Conservation (phyloP, 2,113 vertebrate genomes). For the Cairina moschata region DNA sequence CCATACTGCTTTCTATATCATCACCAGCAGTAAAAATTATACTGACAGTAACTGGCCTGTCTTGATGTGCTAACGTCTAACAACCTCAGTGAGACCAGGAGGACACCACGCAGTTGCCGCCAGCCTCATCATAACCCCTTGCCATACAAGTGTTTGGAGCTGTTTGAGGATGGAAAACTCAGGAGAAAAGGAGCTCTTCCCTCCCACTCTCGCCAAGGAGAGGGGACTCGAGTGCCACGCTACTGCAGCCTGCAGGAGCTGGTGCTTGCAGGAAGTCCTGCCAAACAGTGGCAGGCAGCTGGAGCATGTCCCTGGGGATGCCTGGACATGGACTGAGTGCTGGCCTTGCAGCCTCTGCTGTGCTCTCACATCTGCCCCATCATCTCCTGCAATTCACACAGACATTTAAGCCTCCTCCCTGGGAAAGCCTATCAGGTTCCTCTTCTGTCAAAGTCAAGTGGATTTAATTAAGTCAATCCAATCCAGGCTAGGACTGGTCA, state of each 20-base stretch:
- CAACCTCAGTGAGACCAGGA: not conserved
- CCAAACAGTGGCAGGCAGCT: too few relatives aligned
- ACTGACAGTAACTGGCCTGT: not conserved
- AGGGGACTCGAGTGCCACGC: too few relatives aligned
- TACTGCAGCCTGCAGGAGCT: too few relatives aligned
- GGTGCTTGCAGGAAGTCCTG: too few relatives aligned
- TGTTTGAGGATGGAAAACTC: too few relatives aligned
- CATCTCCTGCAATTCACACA: not conserved
- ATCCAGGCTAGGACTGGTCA: constrained; percentile 70
- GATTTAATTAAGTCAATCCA: constrained; percentile 68
- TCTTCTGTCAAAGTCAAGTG: constrained; percentile 68
- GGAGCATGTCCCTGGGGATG: not conserved
- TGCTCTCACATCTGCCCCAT: not conserved
- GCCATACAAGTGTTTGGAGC: too few relatives aligned
- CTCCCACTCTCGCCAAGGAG: too few relatives aligned
- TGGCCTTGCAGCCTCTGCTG: not conserved
- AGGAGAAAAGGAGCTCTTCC: too few relatives aligned
- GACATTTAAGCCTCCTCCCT: not conserved
- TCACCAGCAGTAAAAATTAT: not conserved
- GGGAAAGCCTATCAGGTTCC: constrained; percentile 49
- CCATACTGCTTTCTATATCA: not conserved
- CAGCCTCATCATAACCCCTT: too few relatives aligned
- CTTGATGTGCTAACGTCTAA: not conserved
- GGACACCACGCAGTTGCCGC: too few relatives aligned
- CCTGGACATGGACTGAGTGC: not conserved